Percentiles rank a stretch among this genome's conserved stretches.
These are phyloP conservation scores for Apteryx owenii DNA, from an alignment of 2,113 vertebrate species.

Conservation along the genomic window DNA sequence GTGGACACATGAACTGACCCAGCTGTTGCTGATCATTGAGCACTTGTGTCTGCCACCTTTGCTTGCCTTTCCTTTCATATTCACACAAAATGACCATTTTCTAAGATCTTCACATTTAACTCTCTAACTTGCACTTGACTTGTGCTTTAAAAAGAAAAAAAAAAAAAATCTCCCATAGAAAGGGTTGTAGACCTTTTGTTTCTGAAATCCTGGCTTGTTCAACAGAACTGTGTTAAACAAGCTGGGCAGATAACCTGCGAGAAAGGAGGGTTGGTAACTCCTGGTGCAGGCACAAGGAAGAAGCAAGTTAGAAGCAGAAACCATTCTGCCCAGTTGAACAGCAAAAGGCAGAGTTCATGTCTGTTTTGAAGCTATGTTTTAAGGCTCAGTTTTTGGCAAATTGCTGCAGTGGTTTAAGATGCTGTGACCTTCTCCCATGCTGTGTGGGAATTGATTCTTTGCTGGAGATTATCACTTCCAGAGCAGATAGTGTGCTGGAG, in stretches of 20 bases:
- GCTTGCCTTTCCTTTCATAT: neutral
- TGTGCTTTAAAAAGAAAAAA: neutral
- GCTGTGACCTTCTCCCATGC: neutral
- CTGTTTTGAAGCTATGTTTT: neutral
- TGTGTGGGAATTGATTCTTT: neutral
- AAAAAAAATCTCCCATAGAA: neutral
- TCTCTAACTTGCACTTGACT: neutral
- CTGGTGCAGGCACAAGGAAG: neutral
- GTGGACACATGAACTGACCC: neutral
- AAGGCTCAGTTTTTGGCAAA: neutral
- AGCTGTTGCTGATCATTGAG: neutral
- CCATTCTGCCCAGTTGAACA: neutral
- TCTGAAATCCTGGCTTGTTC: neutral
- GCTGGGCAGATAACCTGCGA: neutral
- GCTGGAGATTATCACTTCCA: neutral
- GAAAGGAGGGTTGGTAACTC: neutral
- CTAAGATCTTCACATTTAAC: neutral
- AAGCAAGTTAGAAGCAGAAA: neutral
- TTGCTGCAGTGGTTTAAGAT: neutral
- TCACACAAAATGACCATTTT: neutral
- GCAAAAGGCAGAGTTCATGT: accelerated
- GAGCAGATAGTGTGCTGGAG: accelerated
- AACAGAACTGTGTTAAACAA: neutral
- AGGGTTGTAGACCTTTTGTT: neutral
- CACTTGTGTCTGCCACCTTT: neutral